Conservation (phyloP, 2,888 invertebrate species). For the Panopea generosa region DNA sequence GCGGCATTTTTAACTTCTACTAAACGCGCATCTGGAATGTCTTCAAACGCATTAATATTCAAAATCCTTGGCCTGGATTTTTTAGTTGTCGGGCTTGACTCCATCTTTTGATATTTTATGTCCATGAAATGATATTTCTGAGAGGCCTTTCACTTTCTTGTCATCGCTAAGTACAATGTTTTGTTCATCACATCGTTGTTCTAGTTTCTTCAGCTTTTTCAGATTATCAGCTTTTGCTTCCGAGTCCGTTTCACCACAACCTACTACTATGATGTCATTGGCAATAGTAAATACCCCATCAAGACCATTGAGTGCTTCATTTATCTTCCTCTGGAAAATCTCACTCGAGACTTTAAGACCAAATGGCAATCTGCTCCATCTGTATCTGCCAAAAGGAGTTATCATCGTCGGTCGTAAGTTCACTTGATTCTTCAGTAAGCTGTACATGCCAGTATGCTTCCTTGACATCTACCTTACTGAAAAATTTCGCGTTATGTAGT, state of each 20-base stretch:
- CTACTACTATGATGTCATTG: slow-evolving; percentile 42
- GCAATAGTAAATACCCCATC: slow-evolving; percentile 33
- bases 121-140: no score
- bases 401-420: slow-evolving; percentile 61
- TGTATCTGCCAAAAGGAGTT: slow-evolving; percentile 58
- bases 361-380: slow-evolving; percentile 56
- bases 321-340: slow-evolving; percentile 53
- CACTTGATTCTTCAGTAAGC: slow-evolving; percentile 54
- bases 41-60: slow-evolving; percentile 7
- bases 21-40: slow-evolving; percentile 23
- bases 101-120: no score
- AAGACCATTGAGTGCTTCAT: slow-evolving; percentile 39
- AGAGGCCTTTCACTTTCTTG: no score
- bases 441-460: no score
- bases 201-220: no score
- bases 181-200: no score
- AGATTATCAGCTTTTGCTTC: no score
- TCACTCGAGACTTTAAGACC: slow-evolving; percentile 48
- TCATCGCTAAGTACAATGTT: no score
- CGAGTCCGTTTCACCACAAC: slow-evolving; percentile 64
- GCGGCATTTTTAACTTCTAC: slow-evolving; percentile 20
- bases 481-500: slow-evolving; percentile 54
- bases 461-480: slow-evolving; percentile 65
- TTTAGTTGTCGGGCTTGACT: no score
- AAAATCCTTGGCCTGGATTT: slow-evolving; percentile 6